Base-by-base conservation (phyloP, 2,113 vertebrate genomes). In the Ochotona princeps region DNA sequence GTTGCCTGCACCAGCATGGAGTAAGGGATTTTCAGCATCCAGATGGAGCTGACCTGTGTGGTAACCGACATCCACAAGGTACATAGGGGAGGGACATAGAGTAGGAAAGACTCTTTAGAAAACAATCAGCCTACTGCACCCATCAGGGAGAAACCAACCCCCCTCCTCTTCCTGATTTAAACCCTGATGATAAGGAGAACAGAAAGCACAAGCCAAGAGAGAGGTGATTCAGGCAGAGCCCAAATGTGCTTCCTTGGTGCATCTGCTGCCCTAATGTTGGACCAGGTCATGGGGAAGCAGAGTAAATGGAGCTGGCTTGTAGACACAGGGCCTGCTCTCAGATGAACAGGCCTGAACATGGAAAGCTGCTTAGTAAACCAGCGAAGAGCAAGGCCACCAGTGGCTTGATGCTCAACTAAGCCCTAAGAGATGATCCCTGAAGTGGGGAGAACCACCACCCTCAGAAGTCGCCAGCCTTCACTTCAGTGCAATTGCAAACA, bases 41-140 rank as follows among this genome's bases (percentile, higher is more conserved):
- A 63, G 0, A 0, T 20, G 70, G 65, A 44, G 73, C 1, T 7
- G 57, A 25, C 3, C 3, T 51, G 12, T 60, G 13, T 14, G 32
- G 51, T 8, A 25, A 63, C 44, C n/a, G 38, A n/a, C 30, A 15
- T 0, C 1, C 38, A 44, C 38, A 6, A 57, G 15, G 54, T 18
- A 15, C 6, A 13, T 32, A 21, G 83, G 8, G 57, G 44, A 67
- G 35, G 49, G 12, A 63, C 32, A 23, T 7, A 21, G 9, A 47
- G 47, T 81, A 23, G 9, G 47, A 32, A 49, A 2, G 8, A 8
- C 28, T 65, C 35, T 44, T 44, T 6, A 44, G 38, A 6, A 44
- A 44, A 44, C 20, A 8, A 38, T 44, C 38, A 44, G 38, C 38
- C 38, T 17, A 0, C 10, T 21, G 2, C 2, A 8, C 11, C 8